Base-by-base conservation (phyloP, 2,113 vertebrate species). In the Amia ocellicauda region DNA sequence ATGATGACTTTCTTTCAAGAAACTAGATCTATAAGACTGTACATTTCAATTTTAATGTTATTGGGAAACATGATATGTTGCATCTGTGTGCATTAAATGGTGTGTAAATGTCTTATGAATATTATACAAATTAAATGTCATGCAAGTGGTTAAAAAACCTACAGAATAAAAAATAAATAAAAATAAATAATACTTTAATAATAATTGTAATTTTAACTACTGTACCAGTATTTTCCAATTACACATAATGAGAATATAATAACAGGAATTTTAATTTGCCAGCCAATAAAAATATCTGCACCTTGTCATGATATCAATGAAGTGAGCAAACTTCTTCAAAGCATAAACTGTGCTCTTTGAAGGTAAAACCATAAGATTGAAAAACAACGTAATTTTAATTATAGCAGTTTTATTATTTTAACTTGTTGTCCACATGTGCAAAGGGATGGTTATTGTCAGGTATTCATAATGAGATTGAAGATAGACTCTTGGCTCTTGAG, bases 201-300 rank as follows among this genome's bases (percentile, higher is more conserved):
- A n/a, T n/a, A n/a, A n/a, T n/a, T n/a, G n/a, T n/a, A n/a, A n/a
- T n/a, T n/a, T n/a, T 7, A 11, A 36, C 31, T 11, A 36, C 31
- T 36, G 31, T 36, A n/a, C n/a, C n/a, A n/a, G n/a, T 36, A 11
- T 36, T 36, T 36, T 36, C 31, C 31, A 36, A 11, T 5, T 36
- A 5, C 11, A 11, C 31, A 36, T 36, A 1, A 7, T 5, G 5
- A 2, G 31, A 7, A 36, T 36, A 78, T 86, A 83, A 87, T 83
- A 80, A 84, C 72, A 53, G 54, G 66, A 67, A 74, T 75, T 72
- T 74, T 78, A 78, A 79, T 85, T 85, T 76, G 85, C 85, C 79
- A 79, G 76, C 63, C 76, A 70, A 72, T 73, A 68, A 58, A 69
- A 81, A 68, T 64, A 72, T 66, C 61, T 42, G 49, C 49, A 71